A percentile compares a stretch with the other conserved stretches of the same genome.
Evolutionary conservation across 2,888 invertebrate genomes (phyloP).

Genomic region (Netelia virgata): DNA sequence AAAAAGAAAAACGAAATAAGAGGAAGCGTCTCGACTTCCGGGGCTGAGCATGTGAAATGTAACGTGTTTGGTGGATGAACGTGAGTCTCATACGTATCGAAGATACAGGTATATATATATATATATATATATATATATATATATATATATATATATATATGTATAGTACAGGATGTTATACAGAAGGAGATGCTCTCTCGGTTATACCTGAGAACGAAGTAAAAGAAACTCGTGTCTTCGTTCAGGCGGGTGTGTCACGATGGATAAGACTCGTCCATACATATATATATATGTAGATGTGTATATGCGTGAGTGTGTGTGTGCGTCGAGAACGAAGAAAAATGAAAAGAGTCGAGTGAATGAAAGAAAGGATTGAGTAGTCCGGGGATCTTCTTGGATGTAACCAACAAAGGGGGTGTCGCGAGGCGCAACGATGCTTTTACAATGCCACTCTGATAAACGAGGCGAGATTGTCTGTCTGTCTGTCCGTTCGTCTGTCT

Average conservation of each 20-base stretch:
- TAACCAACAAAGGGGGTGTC: conserved; percentile 83
- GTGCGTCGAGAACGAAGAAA: conserved; percentile 72
- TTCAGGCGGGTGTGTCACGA: conserved; percentile 63
- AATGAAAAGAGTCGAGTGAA: conserved; percentile 80
- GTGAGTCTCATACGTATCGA: conserved; percentile 65
- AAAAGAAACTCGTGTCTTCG: conserved; percentile 56
- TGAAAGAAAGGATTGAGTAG: conserved; percentile 84
- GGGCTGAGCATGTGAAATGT: conserved; percentile 67
- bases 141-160: conserved; percentile 28
- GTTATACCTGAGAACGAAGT: conserved; percentile 61
- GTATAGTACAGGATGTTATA: conserved; percentile 7
- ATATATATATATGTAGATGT: conserved; percentile 10
- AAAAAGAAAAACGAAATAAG: conserved; percentile 32
- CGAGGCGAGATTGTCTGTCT: conserved; percentile 84
- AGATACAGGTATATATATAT: conserved; percentile 41
- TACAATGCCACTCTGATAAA: conserved; percentile 83
- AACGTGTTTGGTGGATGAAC: conserved; percentile 65
- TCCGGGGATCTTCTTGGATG: conserved; percentile 78
- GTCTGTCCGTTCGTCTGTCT: conserved; percentile 74
- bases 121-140: conserved; percentile 21
- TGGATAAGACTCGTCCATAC: conserved; percentile 57
- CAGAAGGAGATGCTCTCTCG: conserved; percentile 47
- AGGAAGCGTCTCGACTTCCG: conserved; percentile 68
- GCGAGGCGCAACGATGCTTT: conserved; percentile 80
- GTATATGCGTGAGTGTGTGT: conserved; percentile 41